A percentile compares a stretch with the other conserved stretches of the same genome.
phyloP scores from a whole-genome alignment of 2,113 vertebrate genomes.

The Acinonyx jubatus region DNA sequence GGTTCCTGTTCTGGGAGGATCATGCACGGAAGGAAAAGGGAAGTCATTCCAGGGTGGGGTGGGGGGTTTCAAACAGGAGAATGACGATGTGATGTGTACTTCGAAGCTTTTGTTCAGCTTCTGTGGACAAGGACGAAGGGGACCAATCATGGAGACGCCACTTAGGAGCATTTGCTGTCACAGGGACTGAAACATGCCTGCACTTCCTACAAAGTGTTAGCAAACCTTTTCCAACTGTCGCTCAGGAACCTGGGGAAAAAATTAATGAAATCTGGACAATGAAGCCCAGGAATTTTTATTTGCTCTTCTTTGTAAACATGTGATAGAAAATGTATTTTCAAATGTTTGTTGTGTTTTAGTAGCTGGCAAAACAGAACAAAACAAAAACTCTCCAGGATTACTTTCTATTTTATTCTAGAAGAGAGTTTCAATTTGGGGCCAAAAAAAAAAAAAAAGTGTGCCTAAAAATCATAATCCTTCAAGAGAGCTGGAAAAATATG shows the following conservation, averaged over 20 bases:
- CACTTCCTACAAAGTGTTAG: fast-evolving
- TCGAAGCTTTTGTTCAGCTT: neutral
- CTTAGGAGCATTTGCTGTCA: no score
- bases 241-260: neutral
- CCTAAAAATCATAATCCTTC: neutral
- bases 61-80: no score
- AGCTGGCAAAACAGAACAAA: neutral
- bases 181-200: fast-evolving
- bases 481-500: neutral
- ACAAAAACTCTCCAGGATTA: neutral
- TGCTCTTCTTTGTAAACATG: neutral
- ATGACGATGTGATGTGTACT: fast-evolving
- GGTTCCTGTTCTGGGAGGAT: no score
- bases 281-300: fast-evolving
- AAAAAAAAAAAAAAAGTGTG: neutral
- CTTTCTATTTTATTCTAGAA: neutral
- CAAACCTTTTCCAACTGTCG: fast-evolving
- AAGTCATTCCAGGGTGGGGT: no score
- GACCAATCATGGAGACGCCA: neutral
- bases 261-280: neutral
- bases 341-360: neutral
- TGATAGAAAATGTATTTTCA: neutral
- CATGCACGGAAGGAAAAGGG: fast-evolving
- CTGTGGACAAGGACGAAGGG: fast-evolving
- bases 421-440: neutral